These are phyloP conservation scores for Cranoglanis bouderius DNA, from an alignment of 2,113 vertebrate species.

Conservation along the genomic window DNA sequence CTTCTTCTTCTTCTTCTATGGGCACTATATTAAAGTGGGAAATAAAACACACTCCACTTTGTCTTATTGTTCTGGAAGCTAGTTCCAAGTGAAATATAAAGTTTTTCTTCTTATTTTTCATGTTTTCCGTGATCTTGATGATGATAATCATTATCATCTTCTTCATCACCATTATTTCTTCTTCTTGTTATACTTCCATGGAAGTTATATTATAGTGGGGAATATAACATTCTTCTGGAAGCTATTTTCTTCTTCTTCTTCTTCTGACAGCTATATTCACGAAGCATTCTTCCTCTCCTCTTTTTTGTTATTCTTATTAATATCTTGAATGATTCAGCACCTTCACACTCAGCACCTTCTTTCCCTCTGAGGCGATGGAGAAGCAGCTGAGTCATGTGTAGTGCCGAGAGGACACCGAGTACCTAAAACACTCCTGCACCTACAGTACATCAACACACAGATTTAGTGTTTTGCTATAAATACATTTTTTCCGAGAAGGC, in stretches of 20 bases:
- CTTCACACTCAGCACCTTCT: not conserved
- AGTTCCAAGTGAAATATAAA: not conserved
- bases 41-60: not conserved
- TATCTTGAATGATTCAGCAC: not conserved
- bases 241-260: not conserved
- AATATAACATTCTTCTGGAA: not conserved
- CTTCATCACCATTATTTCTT: not conserved
- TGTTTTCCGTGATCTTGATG: not conserved
- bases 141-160: not conserved
- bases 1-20: not conserved
- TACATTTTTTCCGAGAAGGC: not conserved
- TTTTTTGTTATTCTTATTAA: no score
- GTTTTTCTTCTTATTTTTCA: not conserved
- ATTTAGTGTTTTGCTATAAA: not conserved
- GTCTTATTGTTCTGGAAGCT: not conserved
- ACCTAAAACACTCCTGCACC: conserved; percentile 11
- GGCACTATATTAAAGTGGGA: not conserved
- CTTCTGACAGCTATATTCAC: not conserved
- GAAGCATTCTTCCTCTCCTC: not conserved
- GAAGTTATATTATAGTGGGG: not conserved
- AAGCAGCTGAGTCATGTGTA: not conserved
- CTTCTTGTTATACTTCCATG: not conserved
- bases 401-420: not conserved
- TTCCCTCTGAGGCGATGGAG: not conserved
- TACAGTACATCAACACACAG: not conserved